Base-by-base conservation (phyloP, 2,888 invertebrate species). In the Mythimna albipuncta region DNA sequence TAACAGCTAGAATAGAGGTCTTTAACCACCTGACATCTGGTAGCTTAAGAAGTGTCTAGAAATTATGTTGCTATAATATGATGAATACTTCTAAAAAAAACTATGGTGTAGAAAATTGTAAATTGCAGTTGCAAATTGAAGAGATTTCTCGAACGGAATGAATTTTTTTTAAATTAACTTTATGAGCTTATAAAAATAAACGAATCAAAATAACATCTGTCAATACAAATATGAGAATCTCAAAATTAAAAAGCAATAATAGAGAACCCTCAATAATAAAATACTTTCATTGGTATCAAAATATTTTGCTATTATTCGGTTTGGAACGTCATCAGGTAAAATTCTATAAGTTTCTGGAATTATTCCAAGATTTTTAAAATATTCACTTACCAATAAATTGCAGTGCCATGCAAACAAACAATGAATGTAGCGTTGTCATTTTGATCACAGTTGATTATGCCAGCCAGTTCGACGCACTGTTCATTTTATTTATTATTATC, bases 311-410 rank as follows among this genome's bases (percentile, higher is more conserved):
- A 67, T 64, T 74, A 75, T 72, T 73, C 63, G 32, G 13, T 72
- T 64, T 77, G 71, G 69, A 83, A 75, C 65, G 59, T 57, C 62
- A 54, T 77, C 69, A 77, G 59, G 62, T 78, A 67, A 75, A 77
- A 74, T 77, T 86, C 38, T 68, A 72, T n/a, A 64, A 70, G 47
- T 58, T 61, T 71, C 47, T 80, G 76, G 75, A 79, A 63, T 38
- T 58, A 81, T 59, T 74, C 79, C 71, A 81, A 76, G 26, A 61
- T 65, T 72, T 77, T 80, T 61, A 74, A 75, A 64, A 77, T 77
- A 71, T 83, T 79, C 76, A 85, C 85, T 85, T 66, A 85, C 95
- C 94, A 85, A 95, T 91, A 64, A 92, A 91, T 85, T 94, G 93
- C 82, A 94, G 87, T 52, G 89, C 89, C 77, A 93, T 85, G 89